Evolutionary conservation across 2,888 invertebrate species (phyloP).

Genomic region (Corythucha ciliata): DNA sequence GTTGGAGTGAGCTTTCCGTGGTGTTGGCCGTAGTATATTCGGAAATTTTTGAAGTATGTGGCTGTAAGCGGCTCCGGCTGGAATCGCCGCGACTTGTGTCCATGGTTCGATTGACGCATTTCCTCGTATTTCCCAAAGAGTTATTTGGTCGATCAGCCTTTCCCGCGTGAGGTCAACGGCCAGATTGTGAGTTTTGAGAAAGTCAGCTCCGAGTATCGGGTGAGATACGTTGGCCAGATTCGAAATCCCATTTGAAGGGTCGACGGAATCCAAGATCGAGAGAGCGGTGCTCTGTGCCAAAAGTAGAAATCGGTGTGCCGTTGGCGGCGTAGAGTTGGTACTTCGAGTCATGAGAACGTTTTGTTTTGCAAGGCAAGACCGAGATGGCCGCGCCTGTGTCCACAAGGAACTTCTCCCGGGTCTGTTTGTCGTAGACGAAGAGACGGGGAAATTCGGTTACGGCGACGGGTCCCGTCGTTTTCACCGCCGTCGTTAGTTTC

Average conservation of each 20-base stretch:
- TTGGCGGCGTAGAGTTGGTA: too few relatives aligned
- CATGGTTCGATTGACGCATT: too few relatives aligned
- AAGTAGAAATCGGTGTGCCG: neutral
- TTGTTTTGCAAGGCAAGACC: too few relatives aligned
- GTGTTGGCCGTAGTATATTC: too few relatives aligned
- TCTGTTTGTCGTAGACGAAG: conserved; percentile 17
- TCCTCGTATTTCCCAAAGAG: too few relatives aligned
- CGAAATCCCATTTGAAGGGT: neutral
- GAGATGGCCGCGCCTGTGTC: neutral
- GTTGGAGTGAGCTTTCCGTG: too few relatives aligned
- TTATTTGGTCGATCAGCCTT: neutral
- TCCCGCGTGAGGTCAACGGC: neutral
- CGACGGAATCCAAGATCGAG: neutral
- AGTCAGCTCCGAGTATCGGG: neutral
- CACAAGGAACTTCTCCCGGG: neutral
- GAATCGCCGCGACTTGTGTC: too few relatives aligned
- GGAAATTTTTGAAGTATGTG: too few relatives aligned
- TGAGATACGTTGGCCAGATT: neutral
- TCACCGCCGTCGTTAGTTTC: too few relatives aligned
- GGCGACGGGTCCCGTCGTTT: too few relatives aligned
- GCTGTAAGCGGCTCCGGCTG: too few relatives aligned
- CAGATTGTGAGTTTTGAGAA: neutral
- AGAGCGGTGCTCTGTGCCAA: neutral
- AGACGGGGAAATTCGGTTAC: conserved; percentile 6
- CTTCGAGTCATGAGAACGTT: too few relatives aligned